Evolutionary conservation across 1,140 invertebrate genomes (phyloP).

Genomic region (Eupristina koningsbergeri): DNA sequence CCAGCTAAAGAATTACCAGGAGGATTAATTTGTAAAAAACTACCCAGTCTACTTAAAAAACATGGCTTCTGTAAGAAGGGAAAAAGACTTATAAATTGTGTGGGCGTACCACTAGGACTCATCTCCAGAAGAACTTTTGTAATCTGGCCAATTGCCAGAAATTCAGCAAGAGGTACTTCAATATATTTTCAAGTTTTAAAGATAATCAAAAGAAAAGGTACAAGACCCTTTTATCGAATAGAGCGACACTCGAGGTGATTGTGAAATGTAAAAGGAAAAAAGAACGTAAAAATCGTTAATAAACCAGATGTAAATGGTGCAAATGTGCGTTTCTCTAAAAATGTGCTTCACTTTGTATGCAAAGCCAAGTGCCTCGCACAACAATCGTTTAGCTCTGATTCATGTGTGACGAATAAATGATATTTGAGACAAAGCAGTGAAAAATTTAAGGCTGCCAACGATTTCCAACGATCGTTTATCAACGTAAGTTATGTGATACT

Average conservation of each 20-base stretch:
- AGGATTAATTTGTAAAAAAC: background rate
- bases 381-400: conserved; percentile 31
- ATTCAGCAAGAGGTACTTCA: background rate
- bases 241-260: too few species aligned
- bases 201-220: background rate
- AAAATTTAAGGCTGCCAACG: conserved; percentile 26
- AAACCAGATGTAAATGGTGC: background rate
- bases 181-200: background rate
- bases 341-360: background rate
- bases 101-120: background rate
- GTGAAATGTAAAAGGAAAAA: background rate
- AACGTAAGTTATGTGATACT: conserved; percentile 45
- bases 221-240: background rate
- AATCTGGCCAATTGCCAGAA: background rate
- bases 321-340: background rate
- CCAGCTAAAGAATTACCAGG: background rate
- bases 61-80: background rate
- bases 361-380: conserved; percentile 1
- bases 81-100: background rate
- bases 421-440: conserved; percentile 39
- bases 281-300: background rate
- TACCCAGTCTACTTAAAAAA: background rate
- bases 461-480: conserved; percentile 40
- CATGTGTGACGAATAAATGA: conserved; percentile 34
- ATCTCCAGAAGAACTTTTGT: background rate